Evolutionary conservation across 2,888 invertebrate species (phyloP), one percentile per base, ranked within the genome.

Genomic region (Himalopsyche japonica): DNA sequence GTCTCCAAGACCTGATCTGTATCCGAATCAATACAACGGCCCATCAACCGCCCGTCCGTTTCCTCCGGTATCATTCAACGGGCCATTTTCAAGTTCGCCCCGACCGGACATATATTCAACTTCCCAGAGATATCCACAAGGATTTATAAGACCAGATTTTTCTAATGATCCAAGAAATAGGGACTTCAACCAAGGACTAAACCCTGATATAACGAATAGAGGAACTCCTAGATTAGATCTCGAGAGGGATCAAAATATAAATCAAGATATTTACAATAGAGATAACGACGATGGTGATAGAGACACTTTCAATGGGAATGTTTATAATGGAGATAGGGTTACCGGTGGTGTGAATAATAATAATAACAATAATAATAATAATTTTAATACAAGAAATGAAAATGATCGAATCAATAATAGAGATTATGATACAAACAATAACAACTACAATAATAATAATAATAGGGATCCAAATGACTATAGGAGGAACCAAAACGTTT

Each of bases 131-230:
- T 85, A 84, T 78, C 79, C 82, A 27, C 83, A 82, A 57, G 83
- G 83, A n/a, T 81, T 80, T 43, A 24, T 34, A n/a, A 64, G 85
- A 20, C 76, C 83, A 18, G 82, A 82, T 20, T 78, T 78, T 7
- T 24, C 34, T 8, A 90, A 88, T 80, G 80, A 84, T 24, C 76
- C 80, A 3, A 79, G 82, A 57, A 34, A 84, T 32, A 80, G 80
- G 18, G 79, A 79, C 57, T 89, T 88, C 81, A 84, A 82, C 24
- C 88, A 87, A 18, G 87, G 87, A 10, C 90, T 92, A 4, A 92
- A 90, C 84, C 92, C 92, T 0, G 92, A 92, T 87, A 91, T 92
- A 77, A 92, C 89, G 82, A 92, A 91, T 82, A 92, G 92, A 79
- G 92, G 92, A 1, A 91, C 91, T 83, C 92, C 92, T 0, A 91